Evolutionary conservation across 2,797 vertebrate genomes (phyloP), one percentile per base, ranked within the genome.

Genomic region (Salarias fasciatus): DNA sequence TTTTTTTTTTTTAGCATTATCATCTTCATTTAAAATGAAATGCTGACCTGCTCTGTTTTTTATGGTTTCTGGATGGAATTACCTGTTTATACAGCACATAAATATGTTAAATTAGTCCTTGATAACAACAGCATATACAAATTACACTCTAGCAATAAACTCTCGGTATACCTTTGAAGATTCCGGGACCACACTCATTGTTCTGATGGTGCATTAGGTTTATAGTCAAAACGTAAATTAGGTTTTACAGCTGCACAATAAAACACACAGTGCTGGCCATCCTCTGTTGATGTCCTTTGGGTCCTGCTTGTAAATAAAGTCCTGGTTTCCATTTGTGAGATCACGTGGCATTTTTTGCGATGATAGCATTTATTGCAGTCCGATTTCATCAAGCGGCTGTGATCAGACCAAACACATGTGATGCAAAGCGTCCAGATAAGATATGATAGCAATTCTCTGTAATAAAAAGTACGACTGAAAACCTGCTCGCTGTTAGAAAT

Each of bases 111-210:
- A 31, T 43, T 0, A 40, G 48, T 44, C 28, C 5, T 38, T 46
- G 18, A 55, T 11, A 53, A 13, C 47, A 65, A 40, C 31, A 43
- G 13, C 1, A 7, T 28, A 51, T 38, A 68, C 29, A 48, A 35
- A 8, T 24, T 8, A 31, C 47, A 67, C 55, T 48, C 24, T 11
- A 5, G 53, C 71, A 75, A 63, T 64, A 80, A 82, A 66, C 44
- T 29, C 35, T 58, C 63, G 53, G 55, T 59, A 33, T 47, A 52
- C 56, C 72, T 77, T 81, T 83, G 53, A 83, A 72, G 76, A 58
- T 47, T 36, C 48, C 72, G 1, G 13, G 87, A 85, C 88, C 84
- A 87, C 79, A 86, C 86, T 79, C 8, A 9, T 45, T 11, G 66
- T 31, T 74, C 45, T 70, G 57, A 85, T 70, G 53, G 40, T 63